A percentile compares a stretch with the other conserved stretches of the same genome.
Conservation (phyloP, 2,797 vertebrate genomes). For the Trichosurus vulpecula region DNA sequence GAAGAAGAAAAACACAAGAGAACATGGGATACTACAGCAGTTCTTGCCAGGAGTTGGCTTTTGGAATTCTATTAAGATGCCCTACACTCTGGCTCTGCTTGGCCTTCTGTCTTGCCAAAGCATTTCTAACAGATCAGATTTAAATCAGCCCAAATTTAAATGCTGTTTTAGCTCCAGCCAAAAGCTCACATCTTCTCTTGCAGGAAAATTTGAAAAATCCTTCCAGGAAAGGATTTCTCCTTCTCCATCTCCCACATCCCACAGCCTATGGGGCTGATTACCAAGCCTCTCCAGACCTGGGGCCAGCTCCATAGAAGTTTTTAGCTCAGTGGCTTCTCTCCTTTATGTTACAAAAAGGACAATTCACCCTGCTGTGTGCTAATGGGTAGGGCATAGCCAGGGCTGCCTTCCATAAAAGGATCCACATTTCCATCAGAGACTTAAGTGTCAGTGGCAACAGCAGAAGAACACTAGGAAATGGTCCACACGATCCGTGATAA, state of each 20-base stretch:
- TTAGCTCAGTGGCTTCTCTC: background rate
- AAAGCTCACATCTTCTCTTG: rapidly evolving
- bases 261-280: background rate
- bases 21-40: conserved; percentile 18
- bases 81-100: background rate
- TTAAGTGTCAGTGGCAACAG: background rate
- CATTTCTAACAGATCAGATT: conserved; percentile 2
- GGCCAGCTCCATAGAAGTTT: background rate
- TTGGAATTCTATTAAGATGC: conserved; percentile 14
- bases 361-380: background rate
- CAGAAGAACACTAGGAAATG: background rate
- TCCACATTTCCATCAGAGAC: background rate
- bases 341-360: background rate
- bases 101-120: conserved; percentile 42
- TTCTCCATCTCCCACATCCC: rapidly evolving
- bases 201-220: background rate
- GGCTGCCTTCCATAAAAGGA: background rate
- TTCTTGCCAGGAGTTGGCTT: conserved; percentile 36
- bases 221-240: background rate
- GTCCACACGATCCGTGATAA: background rate
- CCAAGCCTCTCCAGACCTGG: background rate
- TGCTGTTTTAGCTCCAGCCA: conserved; percentile 16
- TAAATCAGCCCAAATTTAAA: conserved; percentile 44
- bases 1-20: conserved; percentile 28
- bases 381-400: background rate